Evolutionary conservation across 2,113 vertebrate species (phyloP).

Genomic region (Sebastes schlegelii): DNA sequence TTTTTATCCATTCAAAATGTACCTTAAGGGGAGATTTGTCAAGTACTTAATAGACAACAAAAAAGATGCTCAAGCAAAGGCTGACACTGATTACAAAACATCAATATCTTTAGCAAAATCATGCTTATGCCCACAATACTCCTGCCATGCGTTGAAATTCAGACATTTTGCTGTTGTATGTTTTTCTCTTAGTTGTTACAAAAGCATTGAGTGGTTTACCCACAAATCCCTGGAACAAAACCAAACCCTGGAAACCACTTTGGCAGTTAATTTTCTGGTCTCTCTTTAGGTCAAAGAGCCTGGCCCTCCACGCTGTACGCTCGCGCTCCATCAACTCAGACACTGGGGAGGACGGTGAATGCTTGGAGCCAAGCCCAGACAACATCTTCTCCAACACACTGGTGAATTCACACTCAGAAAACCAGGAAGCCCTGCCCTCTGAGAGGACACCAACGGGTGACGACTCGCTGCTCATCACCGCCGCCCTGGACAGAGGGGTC

Average conservation of each 20-base stretch:
- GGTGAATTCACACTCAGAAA: constrained; percentile 70
- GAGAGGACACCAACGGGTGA: constrained; percentile 50
- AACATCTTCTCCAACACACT: constrained; percentile 77
- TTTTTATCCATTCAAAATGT: too few relatives aligned
- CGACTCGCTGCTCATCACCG: not conserved
- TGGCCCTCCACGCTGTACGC: constrained; percentile 86
- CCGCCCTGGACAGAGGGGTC: constrained; percentile 17
- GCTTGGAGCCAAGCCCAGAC: constrained; percentile 74
- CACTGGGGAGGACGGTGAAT: constrained; percentile 75
- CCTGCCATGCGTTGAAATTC: not conserved
- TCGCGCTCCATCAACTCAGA: constrained; percentile 83
- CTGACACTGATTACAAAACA: not conserved
- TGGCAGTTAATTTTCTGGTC: not conserved
- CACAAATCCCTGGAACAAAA: not conserved
- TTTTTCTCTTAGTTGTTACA: not conserved
- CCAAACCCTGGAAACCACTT: not conserved
- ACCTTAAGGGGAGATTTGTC: too few relatives aligned
- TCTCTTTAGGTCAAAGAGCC: constrained; percentile 89
- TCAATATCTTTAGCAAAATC: not conserved
- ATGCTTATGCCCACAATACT: not conserved
- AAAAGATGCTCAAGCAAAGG: not conserved
- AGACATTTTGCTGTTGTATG: not conserved
- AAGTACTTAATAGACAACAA: not conserved
- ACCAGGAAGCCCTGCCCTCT: constrained; percentile 22
- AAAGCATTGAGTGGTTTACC: not conserved